These are phyloP conservation scores for Ictalurus punctatus DNA, from an alignment of 2,113 vertebrate species.

Conservation along the genomic window DNA sequence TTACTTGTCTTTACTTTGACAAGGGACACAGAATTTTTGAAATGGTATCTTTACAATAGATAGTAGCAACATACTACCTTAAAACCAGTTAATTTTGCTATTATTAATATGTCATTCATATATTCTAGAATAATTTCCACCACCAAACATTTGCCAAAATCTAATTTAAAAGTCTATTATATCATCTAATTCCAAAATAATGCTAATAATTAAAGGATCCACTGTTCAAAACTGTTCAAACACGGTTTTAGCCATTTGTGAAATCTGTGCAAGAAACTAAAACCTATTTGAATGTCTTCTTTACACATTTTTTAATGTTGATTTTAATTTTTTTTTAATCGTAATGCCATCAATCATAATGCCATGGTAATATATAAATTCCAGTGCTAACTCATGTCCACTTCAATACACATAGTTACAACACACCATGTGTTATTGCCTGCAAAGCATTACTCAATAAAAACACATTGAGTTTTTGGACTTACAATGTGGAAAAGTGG, in stretches of 20 bases:
- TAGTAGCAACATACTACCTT: neutral
- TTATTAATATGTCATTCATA: neutral
- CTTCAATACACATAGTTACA: neutral
- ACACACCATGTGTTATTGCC: neutral
- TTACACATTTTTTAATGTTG: neutral
- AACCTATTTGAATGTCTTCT: neutral
- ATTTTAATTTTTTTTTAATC: too few species aligned
- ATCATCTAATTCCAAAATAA: neutral
- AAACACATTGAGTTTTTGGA: neutral
- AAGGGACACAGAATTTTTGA: neutral
- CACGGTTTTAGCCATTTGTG: neutral
- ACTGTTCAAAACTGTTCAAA: neutral
- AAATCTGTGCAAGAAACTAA: neutral
- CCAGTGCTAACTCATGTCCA: neutral
- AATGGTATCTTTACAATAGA: neutral
- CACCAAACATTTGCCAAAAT: neutral
- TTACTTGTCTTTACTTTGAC: neutral
- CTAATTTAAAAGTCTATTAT: neutral
- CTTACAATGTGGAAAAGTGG: neutral
- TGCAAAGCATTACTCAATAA: neutral
- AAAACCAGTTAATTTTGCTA: neutral
- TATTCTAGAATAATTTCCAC: neutral
- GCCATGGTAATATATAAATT: neutral
- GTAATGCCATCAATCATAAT: neutral
- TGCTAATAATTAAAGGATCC: neutral